Base-by-base conservation (phyloP, 2,888 invertebrate species). In the Drosophila colorata region DNA sequence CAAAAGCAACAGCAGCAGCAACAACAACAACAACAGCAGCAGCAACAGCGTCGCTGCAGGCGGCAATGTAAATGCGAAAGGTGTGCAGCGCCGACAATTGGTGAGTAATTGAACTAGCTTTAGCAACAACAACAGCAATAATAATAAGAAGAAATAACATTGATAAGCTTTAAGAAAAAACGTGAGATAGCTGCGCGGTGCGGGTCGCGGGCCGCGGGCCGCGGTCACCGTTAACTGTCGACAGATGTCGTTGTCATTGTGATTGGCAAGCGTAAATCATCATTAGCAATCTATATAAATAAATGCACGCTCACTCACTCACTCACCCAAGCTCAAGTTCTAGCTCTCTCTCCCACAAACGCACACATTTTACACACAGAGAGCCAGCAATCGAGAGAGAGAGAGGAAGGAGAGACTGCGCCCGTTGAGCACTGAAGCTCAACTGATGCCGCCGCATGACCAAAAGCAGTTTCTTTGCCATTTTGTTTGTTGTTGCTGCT, bases 31-130 rank as follows among this genome's bases (percentile, higher is more conserved):
- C 64, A 80, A 51, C 58, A 75, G 44, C 46, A 64, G 31, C 41
- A 28, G 51, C 65, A 74, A 38, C 72, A 48, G 55, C 57, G 59
- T 47, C 43, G 46, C 65, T 76, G 71, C 76, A 57, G 43, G 73
- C 69, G 74, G 67, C 75, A 80, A 72, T 69, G 78, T 68, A 58
- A 82, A 84, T 80, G 84, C 87, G 58, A 91, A 88, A 87, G 86
- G 88, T 80, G 90, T 84, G 66, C 89, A 88, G 72, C 92, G 92
- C 59, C 92, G 92, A 74, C 92, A 92, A 90, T 89, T 92, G 92
- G 92, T 92, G 84, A 91, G 92, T 92, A 80, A 43, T 55, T 52
- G 16, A 69, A 69, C 37, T 43, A 51, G 35, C 25, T 40, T 46
- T 33, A 53, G 2, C 16, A 60, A 33, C 8, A 59, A 43, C 33